Base-by-base conservation (phyloP, 2,888 invertebrate species). In the Alsophila aescularia region DNA sequence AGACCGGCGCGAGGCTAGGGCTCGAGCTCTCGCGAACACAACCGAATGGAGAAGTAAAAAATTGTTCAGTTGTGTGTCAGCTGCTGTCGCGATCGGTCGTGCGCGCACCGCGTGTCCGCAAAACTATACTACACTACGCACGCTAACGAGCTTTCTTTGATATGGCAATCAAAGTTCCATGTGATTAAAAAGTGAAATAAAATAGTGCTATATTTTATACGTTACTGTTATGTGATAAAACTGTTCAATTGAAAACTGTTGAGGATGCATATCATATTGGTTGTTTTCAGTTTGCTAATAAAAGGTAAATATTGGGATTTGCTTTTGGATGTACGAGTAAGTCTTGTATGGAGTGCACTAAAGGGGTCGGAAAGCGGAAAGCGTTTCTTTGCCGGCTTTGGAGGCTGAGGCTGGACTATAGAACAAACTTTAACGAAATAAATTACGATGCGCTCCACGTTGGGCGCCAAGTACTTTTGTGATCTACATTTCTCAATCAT, bases 201-300 rank as follows among this genome's bases (percentile, higher is more conserved):
- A 73, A 75, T 65, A 62, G 59, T 56, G 41, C 12, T 37, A 42
- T 34, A 35, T 27, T 31, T 18, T 45, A 37, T 16, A 41, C 14
- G 53, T 43, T 69, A 49, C 64, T 49, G 66, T 68, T 80, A 86
- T 89, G 87, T 79, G 77, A 82, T 81, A 85, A 87, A 86, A 85
- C 81, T 78, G 73, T 79, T 53, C 31, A 18, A 45, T 53, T 52
- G 18, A 73, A 79, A 77, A 75, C 70, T 51, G 18, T 27, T 80
- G 78, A 89, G 89, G 89, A 90, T 90, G 90, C 85, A 87, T 83
- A 71, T 89, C 78, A 75, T 85, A 77, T 77, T 87, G 64, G 77
- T 77, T 66, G 72, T 87, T 67, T 67, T 89, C 72, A 83, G 84
- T 76, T 82, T 90, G 74, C 81, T 90, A 73, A 76, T 89, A 71